Evolutionary conservation across 2,113 vertebrate species (phyloP).

Genomic region (Strigops habroptila): DNA sequence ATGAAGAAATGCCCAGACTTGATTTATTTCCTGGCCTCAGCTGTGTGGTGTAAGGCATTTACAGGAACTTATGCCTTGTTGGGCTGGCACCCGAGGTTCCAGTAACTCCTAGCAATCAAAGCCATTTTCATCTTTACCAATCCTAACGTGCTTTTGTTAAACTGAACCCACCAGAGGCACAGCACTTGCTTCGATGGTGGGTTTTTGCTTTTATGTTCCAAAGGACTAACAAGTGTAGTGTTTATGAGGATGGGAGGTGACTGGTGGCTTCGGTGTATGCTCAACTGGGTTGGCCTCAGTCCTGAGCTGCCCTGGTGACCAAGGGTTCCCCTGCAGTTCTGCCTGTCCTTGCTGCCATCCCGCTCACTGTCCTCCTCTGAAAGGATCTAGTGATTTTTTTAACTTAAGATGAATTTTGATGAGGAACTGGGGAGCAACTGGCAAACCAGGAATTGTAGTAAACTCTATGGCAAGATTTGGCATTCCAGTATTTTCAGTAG

Average conservation of each 20-base stretch:
- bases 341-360: background rate
- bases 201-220: background rate
- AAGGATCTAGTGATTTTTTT: background rate
- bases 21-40: conserved; percentile 11
- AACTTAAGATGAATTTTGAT: background rate
- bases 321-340: background rate
- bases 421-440: background rate
- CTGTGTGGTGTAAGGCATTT: background rate
- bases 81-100: background rate
- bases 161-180: background rate
- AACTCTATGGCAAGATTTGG: background rate
- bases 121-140: background rate
- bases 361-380: background rate
- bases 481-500: background rate
- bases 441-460: background rate
- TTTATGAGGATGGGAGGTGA: background rate
- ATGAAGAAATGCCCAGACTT: background rate
- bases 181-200: background rate
- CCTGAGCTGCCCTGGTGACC: background rate
- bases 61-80: background rate
- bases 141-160: background rate
- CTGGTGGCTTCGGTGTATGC: background rate
- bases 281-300: rapidly evolving
- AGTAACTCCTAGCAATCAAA: background rate
- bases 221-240: background rate